These are phyloP conservation scores for Zeuzera pyrina DNA, from an alignment of 2,888 invertebrate species.

Conservation along the genomic window DNA sequence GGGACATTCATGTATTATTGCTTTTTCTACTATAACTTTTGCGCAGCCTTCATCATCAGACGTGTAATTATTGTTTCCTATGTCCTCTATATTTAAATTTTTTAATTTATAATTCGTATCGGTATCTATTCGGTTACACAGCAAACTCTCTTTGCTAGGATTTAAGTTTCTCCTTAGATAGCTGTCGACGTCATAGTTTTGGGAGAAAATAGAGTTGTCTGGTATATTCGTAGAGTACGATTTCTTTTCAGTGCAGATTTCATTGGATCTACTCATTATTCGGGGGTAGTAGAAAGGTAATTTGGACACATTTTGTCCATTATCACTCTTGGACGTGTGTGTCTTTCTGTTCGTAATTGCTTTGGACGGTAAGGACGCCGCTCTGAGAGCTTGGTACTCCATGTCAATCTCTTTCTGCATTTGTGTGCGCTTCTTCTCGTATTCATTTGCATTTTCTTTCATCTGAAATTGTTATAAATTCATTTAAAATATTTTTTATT, in stretches of 20 bases:
- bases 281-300: constrained; percentile 52
- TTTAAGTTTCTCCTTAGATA: constrained; percentile 55
- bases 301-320: too few relatives aligned
- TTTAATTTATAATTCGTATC: constrained; percentile 9
- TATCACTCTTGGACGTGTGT: constrained; percentile 31
- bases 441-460: constrained; percentile 61
- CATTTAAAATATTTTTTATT: not conserved
- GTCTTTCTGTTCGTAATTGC: constrained; percentile 11
- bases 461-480: constrained; percentile 34
- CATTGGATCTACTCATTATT: too few relatives aligned
- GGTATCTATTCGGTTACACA: constrained; percentile 11
- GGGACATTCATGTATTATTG: constrained; percentile 26
- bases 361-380: constrained; percentile 17
- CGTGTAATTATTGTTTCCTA: constrained; percentile 3
- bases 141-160: constrained; percentile 31
- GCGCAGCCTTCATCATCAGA: constrained; percentile 7
- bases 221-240: constrained; percentile 63
- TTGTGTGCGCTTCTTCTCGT: constrained; percentile 54
- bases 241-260: constrained; percentile 27
- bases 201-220: constrained; percentile 48
- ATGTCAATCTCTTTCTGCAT: constrained; percentile 61
- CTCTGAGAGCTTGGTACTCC: constrained; percentile 36
- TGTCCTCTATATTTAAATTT: constrained; percentile 9
- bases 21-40: constrained; percentile 28
- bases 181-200: constrained; percentile 53